These are phyloP conservation scores for Drosophila pseudotalamancana DNA, from an alignment of 2,888 invertebrate genomes.

Conservation along the genomic window DNA sequence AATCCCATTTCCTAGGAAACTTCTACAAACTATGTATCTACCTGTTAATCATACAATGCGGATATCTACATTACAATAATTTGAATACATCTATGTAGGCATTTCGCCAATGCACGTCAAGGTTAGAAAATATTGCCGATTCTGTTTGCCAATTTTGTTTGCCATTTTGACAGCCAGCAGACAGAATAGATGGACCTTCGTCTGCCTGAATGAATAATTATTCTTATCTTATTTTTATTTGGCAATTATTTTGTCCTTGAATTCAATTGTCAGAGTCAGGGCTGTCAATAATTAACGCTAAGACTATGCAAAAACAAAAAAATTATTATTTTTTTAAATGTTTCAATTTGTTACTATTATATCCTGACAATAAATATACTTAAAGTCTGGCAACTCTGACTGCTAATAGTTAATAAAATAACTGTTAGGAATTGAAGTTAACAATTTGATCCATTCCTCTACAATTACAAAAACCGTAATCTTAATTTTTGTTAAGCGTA, in stretches of 20 bases:
- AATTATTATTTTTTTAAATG: too few relatives aligned
- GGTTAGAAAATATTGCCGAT: constrained; percentile 40
- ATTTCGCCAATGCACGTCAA: constrained; percentile 42
- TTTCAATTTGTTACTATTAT: too few relatives aligned
- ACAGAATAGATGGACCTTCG: constrained; percentile 47
- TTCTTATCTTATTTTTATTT: constrained; percentile 40
- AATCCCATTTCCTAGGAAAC: neutral
- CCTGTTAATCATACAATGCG: constrained; percentile 30
- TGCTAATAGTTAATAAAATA: too few relatives aligned
- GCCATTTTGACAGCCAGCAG: constrained; percentile 53
- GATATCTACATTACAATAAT: constrained; percentile 7
- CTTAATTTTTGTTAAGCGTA: too few relatives aligned
- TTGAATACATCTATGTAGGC: constrained; percentile 2
- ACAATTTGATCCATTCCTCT: too few relatives aligned
- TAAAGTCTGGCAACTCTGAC: neutral
- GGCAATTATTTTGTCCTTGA: constrained; percentile 67
- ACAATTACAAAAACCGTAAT: too few relatives aligned
- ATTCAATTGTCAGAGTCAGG: constrained; percentile 77
- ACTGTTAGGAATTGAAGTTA: too few relatives aligned
- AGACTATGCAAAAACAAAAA: constrained; percentile 20
- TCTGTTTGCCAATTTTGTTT: constrained; percentile 50
- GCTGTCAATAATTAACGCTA: constrained; percentile 55
- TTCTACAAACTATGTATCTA: neutral
- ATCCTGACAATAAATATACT: neutral
- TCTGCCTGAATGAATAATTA: constrained; percentile 55